Evolutionary conservation across 2,888 invertebrate species (phyloP).

Genomic region (Drosophila neotestacea): DNA sequence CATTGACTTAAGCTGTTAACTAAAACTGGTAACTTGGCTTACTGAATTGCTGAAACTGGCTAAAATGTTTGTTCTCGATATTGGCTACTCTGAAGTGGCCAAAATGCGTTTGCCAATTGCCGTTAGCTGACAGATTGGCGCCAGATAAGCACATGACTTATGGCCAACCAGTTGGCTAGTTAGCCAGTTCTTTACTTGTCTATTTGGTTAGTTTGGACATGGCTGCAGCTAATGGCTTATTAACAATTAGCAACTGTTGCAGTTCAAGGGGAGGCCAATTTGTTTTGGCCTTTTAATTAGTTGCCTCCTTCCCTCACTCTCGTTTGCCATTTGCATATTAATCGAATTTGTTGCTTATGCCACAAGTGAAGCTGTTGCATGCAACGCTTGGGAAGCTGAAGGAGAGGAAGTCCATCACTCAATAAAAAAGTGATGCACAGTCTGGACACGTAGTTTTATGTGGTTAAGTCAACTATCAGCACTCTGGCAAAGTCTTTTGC

Average conservation of each 20-base stretch:
- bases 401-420: constrained; percentile 41
- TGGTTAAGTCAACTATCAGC: constrained; percentile 62
- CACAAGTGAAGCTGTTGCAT: background rate
- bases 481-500: constrained; percentile 44
- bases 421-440: constrained; percentile 18
- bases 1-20: constrained; percentile 4
- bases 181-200: constrained; percentile 1
- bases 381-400: background rate
- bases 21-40: constrained; percentile 25
- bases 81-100: constrained; percentile 12
- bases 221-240: constrained; percentile 34
- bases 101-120: constrained; percentile 24
- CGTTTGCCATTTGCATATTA: constrained; percentile 58
- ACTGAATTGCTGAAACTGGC: constrained; percentile 3
- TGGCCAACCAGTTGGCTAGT: constrained; percentile 24
- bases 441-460: constrained; percentile 28
- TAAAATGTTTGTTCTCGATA: background rate
- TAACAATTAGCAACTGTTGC: constrained; percentile 31
- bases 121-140: constrained; percentile 35
- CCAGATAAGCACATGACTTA: constrained; percentile 44
- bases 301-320: background rate
- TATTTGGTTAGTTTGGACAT: constrained; percentile 2
- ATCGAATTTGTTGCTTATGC: constrained; percentile 63
- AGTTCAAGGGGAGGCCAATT: constrained; percentile 25
- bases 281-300: constrained; percentile 49